Conservation (phyloP, 1,140 invertebrate species). For the Drosophila micromelanica region DNA sequence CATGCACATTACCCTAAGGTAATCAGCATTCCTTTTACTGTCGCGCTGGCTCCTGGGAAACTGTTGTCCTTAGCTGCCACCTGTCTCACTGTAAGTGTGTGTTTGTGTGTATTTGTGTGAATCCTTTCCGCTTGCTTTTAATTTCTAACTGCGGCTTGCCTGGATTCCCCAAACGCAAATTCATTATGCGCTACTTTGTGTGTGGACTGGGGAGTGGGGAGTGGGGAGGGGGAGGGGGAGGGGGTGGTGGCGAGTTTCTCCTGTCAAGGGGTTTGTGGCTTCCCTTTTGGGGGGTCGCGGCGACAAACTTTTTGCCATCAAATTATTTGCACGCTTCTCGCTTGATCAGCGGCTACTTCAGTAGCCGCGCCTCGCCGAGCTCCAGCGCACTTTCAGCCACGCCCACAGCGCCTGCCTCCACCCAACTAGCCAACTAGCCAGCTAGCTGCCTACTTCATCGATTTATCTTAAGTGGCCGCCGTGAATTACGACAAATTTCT, state of each 20-base stretch:
- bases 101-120: constrained; percentile 19
- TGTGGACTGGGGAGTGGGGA: neutral
- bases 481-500: constrained; percentile 83
- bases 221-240: neutral
- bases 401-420: constrained; percentile 3
- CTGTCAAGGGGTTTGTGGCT: too few species aligned
- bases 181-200: constrained; percentile 33
- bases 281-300: too few species aligned
- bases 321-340: neutral
- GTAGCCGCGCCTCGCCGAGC: constrained; percentile 54
- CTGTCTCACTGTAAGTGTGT: neutral
- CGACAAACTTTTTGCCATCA: neutral
- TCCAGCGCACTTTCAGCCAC: constrained; percentile 20
- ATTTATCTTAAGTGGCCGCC: constrained; percentile 80
- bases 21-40: constrained; percentile 62
- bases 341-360: constrained; percentile 59
- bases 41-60: constrained; percentile 21
- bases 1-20: constrained; percentile 66
- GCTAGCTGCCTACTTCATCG: constrained; percentile 26
- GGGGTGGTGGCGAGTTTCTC: too few species aligned
- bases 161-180: constrained; percentile 48
- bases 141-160: constrained; percentile 56
- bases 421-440: too few species aligned
- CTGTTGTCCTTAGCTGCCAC: constrained; percentile 30
- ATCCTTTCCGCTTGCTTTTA: constrained; percentile 44